Base-by-base conservation (phyloP, 1,140 invertebrate genomes). In the Zaprionus kolodkinae region DNA sequence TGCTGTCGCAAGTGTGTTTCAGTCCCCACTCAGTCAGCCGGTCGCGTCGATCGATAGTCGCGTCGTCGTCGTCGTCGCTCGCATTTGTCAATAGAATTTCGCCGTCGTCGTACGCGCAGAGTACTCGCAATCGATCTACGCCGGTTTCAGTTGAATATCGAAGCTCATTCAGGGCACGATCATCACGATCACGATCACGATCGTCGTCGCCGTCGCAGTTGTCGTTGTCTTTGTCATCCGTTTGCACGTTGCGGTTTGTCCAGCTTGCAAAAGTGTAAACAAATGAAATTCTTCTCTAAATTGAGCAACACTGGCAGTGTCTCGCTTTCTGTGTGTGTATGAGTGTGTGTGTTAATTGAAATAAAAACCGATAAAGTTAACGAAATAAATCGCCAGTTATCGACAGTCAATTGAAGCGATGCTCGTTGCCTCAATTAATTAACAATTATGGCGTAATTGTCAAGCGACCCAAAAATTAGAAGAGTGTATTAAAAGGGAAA, bases 281-380 rank as follows among this genome's bases (percentile, higher is more conserved):
- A 76, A 87, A 82, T 79, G 67, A 87, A 87, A 84, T 89, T 87
- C 80, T 75, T 82, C 21, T 9, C 17, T 68, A 88, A 88, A 87
- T 84, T 88, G 80, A 83, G 74, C 88, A 71, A 76, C 59, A 64
- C 25, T 43, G 30, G 21, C 21, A 27, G 30, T n/a, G 7, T 68
- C 57, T 21, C 21, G 21, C 21, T 21, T 21, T 30, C 48, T 43
- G 15, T 30, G 27, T 30, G 27, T 30, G 27, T 30, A n/a, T n/a
- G n/a, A n/a, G 27, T 30, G 27, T 30, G 27, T 30, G 27, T 30
- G 27, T 48, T 30, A 65, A 72, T 65, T 56, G 52, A 64, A 17
- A 25, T 11, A 25, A 12, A 43, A 21, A 12, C n/a, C 13, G 56
- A 21, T 21, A 57, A 66, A 66, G 48, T 33, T n/a, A 35, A 56